phyloP scores from a whole-genome alignment of 2,888 invertebrate species.

The Yponomeuta evonymella region DNA sequence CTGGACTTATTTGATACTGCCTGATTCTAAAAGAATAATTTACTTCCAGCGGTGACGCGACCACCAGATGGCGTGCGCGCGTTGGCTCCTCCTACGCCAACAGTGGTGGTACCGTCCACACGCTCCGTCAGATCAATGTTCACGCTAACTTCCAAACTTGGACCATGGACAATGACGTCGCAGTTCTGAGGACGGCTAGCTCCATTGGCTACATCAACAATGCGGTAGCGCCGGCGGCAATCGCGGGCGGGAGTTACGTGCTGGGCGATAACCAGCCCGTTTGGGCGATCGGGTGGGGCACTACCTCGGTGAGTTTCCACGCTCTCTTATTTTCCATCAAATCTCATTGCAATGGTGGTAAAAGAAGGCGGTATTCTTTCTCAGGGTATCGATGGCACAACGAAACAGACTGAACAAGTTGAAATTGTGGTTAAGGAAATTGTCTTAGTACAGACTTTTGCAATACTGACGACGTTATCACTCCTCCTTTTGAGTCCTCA shows the following conservation, averaged over 20 bases:
- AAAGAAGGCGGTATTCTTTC: too few relatives aligned
- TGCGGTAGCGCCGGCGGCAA: slow-evolving; percentile 22
- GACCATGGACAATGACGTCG: slow-evolving; percentile 41
- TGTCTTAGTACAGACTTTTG: too few relatives aligned
- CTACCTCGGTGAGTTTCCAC: slow-evolving; percentile 27
- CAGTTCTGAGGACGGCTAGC: slow-evolving; percentile 35
- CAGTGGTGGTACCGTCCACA: slow-evolving; percentile 37
- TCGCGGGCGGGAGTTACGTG: slow-evolving; percentile 32
- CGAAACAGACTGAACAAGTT: too few relatives aligned
- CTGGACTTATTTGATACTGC: too few relatives aligned
- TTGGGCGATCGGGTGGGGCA: slow-evolving; percentile 39
- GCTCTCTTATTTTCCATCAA: too few relatives aligned
- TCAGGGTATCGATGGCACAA: too few relatives aligned
- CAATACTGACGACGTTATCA: too few relatives aligned
- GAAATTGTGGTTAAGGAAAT: too few relatives aligned
- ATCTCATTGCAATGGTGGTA: too few relatives aligned
- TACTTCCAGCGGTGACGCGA: slow-evolving; percentile 21
- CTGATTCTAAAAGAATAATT: not conserved
- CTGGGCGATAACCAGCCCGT: slow-evolving; percentile 33
- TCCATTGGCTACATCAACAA: slow-evolving; percentile 30
- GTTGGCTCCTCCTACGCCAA: slow-evolving; percentile 39
- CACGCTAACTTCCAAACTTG: slow-evolving; percentile 41
- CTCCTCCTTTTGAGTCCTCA: too few relatives aligned
- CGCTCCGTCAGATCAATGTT: slow-evolving; percentile 24
- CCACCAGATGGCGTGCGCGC: slow-evolving; percentile 34